Evolutionary conservation across 2,113 vertebrate genomes (phyloP).

Genomic region (Ciconia stormi): DNA sequence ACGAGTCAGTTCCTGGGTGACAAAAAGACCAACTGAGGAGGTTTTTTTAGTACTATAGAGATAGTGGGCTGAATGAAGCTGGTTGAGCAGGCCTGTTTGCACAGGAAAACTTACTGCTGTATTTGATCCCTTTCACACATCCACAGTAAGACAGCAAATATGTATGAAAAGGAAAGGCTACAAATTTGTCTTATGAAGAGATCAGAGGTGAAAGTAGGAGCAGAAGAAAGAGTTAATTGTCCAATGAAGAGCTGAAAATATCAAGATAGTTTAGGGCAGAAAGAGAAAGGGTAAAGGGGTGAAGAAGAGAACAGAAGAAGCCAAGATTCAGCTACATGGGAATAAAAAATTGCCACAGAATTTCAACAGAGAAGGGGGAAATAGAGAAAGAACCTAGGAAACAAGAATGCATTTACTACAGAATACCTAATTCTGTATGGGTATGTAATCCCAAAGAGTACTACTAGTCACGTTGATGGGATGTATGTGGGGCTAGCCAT

Average conservation of each 20-base stretch:
- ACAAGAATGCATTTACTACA: not conserved
- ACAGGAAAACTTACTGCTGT: not conserved
- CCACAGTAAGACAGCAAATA: not conserved
- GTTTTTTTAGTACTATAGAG: not conserved
- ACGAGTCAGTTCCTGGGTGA: not conserved
- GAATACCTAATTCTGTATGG: not conserved
- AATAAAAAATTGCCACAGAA: not conserved
- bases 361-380: not conserved
- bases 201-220: not conserved
- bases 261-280: not conserved
- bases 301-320: not conserved
- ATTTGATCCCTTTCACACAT: not conserved
- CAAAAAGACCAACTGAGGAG: not conserved
- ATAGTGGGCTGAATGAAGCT: not conserved
- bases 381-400: not conserved
- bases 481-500: not conserved
- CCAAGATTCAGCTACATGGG: not conserved
- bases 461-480: not conserved
- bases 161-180: not conserved
- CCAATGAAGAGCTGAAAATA: not conserved
- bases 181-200: not conserved
- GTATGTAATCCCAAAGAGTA: not conserved
- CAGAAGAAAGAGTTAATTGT: not conserved
- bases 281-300: not conserved
- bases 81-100: not conserved